phyloP scores from a whole-genome alignment of 2,888 invertebrate genomes.

The Leptopilina syphax region DNA sequence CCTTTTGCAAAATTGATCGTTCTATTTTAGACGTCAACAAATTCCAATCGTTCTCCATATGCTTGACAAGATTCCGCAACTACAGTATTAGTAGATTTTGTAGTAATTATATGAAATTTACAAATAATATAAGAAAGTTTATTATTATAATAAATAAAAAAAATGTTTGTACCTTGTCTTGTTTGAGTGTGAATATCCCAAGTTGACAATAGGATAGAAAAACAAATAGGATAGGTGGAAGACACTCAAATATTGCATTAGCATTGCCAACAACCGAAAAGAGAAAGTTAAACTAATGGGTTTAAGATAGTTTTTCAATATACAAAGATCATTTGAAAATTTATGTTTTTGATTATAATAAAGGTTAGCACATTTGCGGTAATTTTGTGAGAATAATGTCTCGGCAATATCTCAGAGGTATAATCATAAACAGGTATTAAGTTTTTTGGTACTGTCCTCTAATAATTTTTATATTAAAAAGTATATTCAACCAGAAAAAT shows the following conservation, averaged over 20 bases:
- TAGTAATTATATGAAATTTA: too few species aligned
- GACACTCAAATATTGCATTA: constrained; percentile 6
- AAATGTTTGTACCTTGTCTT: neutral
- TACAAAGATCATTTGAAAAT: too few species aligned
- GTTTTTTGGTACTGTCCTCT: too few species aligned
- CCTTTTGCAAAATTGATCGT: neutral
- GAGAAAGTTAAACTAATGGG: neutral
- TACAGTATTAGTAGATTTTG: neutral
- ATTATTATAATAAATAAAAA: neutral
- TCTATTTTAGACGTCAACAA: neutral
- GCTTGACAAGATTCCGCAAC: neutral
- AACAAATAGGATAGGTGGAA: neutral
- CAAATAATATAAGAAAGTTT: too few species aligned
- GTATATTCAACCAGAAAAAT: too few species aligned
- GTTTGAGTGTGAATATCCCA: neutral
- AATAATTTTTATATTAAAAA: too few species aligned
- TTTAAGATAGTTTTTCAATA: too few species aligned
- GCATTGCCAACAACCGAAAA: neutral
- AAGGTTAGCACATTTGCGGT: too few species aligned
- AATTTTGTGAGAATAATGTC: too few species aligned
- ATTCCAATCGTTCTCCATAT: neutral
- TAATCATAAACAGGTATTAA: too few species aligned
- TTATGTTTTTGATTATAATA: too few species aligned
- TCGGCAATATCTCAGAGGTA: too few species aligned
- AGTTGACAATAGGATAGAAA: neutral